These are phyloP conservation scores for Seira ritae DNA, from an alignment of 2,888 invertebrate genomes.

Conservation along the genomic window DNA sequence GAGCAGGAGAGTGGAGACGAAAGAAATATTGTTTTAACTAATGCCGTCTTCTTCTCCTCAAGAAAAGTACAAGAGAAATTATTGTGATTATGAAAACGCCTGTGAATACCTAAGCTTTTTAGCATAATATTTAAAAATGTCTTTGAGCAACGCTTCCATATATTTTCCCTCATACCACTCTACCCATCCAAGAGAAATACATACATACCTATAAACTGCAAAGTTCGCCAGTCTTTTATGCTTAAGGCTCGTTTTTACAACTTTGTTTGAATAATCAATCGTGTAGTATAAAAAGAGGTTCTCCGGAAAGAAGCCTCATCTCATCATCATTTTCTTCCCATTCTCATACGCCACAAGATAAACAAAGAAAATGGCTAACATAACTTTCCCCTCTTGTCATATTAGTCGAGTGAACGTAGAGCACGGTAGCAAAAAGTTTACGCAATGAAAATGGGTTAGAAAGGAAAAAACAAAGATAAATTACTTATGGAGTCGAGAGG, in stretches of 20 bases:
- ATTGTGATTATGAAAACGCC: not conserved
- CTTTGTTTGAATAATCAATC: slow-evolving; percentile 32
- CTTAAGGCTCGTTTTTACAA: slow-evolving; percentile 8
- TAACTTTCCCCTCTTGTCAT: slow-evolving; percentile 37
- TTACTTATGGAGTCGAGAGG: no score
- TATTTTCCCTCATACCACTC: no score
- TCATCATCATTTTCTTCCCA: no score
- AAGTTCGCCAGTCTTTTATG: not conserved
- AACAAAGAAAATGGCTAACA: not conserved
- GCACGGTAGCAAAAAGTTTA: no score
- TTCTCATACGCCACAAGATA: no score
- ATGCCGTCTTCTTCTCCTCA: not conserved
- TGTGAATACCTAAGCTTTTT: no score
- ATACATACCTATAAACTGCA: not conserved
- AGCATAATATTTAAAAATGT: slow-evolving; percentile 16
- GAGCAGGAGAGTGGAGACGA: not conserved
- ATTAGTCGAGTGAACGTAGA: slow-evolving; percentile 44
- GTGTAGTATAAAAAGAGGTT: not conserved
- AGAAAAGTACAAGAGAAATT: not conserved
- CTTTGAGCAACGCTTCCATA: slow-evolving; percentile 5
- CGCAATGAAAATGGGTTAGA: no score
- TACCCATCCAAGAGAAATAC: no score
- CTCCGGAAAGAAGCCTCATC: not conserved
- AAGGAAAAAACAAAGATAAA: no score
- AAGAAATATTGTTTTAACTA: not conserved